Conservation (phyloP, 2,888 invertebrate species). For the Cataglyphis livida region DNA sequence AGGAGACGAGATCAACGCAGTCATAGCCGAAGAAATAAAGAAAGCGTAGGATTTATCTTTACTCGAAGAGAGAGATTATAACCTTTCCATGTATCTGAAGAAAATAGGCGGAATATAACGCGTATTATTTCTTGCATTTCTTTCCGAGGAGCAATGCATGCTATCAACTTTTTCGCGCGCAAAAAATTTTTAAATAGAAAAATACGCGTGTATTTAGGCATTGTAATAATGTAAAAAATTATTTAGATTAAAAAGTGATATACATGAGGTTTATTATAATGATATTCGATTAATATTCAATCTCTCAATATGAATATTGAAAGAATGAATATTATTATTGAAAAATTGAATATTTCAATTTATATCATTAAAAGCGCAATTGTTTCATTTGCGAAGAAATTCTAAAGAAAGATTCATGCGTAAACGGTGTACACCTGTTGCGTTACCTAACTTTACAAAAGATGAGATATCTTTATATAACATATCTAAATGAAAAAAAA, state of each 20-base stretch:
- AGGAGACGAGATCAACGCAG: background rate
- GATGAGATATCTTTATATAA: background rate
- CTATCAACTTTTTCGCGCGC: background rate
- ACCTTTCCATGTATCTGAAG: background rate
- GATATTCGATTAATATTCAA: background rate
- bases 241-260: background rate
- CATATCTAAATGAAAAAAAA: slow-evolving; percentile 3
- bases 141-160: background rate
- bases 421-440: slow-evolving; percentile 27
- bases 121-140: background rate
- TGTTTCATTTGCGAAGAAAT: background rate
- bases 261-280: background rate
- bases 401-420: background rate
- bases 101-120: background rate
- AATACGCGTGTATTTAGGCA: background rate
- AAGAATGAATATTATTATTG: too few species aligned
- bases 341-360: background rate
- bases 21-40: background rate
- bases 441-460: background rate
- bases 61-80: background rate
- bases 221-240: background rate
- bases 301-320: too few species aligned
- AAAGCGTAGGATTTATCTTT: background rate
- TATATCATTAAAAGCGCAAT: background rate
- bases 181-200: background rate